phyloP scores from a whole-genome alignment of 2,113 vertebrate species.

The Etia nguti region DNA sequence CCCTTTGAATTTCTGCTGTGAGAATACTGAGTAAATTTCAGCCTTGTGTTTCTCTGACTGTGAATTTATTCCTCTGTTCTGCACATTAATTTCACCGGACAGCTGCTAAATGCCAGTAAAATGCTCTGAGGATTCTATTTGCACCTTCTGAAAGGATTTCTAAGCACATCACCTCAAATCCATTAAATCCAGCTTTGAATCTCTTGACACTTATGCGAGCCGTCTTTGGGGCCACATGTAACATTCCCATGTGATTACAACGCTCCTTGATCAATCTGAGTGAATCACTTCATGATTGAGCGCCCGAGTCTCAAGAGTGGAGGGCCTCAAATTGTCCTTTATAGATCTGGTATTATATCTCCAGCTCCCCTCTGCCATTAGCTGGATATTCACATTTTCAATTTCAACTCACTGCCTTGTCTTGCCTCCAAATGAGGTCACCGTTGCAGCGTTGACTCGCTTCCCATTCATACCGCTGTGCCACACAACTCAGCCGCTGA shows the following conservation, averaged over 20 bases:
- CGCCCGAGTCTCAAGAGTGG: slow-evolving; percentile 29
- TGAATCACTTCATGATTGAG: slow-evolving; percentile 61
- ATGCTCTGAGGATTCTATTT: slow-evolving; percentile 55
- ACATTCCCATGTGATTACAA: slow-evolving; percentile 58
- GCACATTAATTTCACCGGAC: slow-evolving; percentile 47
- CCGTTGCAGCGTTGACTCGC: background rate
- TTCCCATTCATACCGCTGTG: background rate
- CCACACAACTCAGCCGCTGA: background rate
- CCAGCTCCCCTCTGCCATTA: slow-evolving; percentile 38
- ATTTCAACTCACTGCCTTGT: slow-evolving; percentile 45
- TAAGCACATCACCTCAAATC: slow-evolving; percentile 48
- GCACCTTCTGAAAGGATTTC: slow-evolving; percentile 51
- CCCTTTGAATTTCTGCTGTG: slow-evolving; percentile 11
- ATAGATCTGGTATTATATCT: slow-evolving; percentile 66
- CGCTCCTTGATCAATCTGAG: slow-evolving; percentile 64
- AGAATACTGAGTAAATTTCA: slow-evolving; percentile 2
- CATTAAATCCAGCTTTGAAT: slow-evolving; percentile 54
- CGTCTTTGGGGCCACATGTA: slow-evolving; percentile 38
- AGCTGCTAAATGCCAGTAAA: slow-evolving; percentile 52
- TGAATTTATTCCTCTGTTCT: background rate
- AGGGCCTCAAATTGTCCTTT: slow-evolving; percentile 64
- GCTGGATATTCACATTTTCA: slow-evolving; percentile 60
- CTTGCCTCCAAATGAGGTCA: slow-evolving; percentile 43
- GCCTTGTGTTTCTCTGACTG: background rate
- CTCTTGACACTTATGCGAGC: slow-evolving; percentile 32